These are phyloP conservation scores for Ageneiosus marmoratus DNA, from an alignment of 2,113 vertebrate genomes.

Conservation along the genomic window DNA sequence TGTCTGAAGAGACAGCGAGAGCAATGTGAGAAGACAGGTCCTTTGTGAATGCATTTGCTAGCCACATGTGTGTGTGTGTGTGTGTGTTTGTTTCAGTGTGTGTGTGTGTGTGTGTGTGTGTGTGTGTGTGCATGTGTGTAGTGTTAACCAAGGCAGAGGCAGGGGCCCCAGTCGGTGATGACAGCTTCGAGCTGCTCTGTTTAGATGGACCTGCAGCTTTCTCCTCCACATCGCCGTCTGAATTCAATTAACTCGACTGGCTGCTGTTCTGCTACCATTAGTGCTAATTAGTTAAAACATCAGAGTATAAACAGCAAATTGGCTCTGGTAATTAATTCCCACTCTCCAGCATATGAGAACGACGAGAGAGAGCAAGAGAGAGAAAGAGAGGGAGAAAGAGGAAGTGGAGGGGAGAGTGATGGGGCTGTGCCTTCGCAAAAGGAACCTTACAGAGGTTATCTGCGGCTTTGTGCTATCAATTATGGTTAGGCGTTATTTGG, in stretches of 20 bases:
- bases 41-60: constrained; percentile 41
- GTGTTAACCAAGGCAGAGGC: constrained; percentile 46
- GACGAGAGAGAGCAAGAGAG: constrained; percentile 58
- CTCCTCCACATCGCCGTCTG: constrained; percentile 71
- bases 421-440: constrained; percentile 37
- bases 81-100: too few relatives aligned
- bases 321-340: constrained; percentile 99
- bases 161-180: constrained; percentile 36
- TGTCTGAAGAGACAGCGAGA: constrained; percentile 17
- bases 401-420: constrained; percentile 49
- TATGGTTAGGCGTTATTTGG: constrained; percentile 55
- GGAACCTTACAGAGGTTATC: constrained; percentile 56
- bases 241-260: constrained; percentile 96
- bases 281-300: constrained; percentile 99
- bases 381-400: not conserved
- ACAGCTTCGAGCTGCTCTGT: constrained; percentile 53
- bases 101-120: not conserved
- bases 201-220: constrained; percentile 74
- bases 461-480: constrained; percentile 56
- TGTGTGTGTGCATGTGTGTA: constrained; percentile 22
- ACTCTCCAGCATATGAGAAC: constrained; percentile 83
- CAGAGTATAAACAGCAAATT: constrained; percentile 99
- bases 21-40: constrained; percentile 36
- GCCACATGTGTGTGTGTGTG: not conserved
- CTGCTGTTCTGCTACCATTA: constrained; percentile 94